phyloP scores from a whole-genome alignment of 2,113 vertebrate species.

The Jaculus jaculus region DNA sequence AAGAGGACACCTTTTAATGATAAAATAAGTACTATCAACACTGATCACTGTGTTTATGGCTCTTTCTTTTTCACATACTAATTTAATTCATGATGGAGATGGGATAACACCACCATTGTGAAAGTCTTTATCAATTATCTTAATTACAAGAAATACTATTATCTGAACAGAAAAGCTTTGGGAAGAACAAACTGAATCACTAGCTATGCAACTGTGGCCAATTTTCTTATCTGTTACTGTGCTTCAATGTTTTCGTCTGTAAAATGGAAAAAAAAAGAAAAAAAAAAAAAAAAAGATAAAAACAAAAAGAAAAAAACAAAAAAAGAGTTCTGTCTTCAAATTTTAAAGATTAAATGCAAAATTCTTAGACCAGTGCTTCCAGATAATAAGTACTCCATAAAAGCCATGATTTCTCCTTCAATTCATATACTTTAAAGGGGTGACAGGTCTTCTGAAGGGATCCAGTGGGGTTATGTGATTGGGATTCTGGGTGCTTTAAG shows the following conservation, averaged over 20 bases:
- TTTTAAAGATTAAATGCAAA: conserved; percentile 25
- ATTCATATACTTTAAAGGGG: background rate
- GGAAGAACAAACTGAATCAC: conserved; percentile 25
- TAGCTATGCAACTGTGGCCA: background rate
- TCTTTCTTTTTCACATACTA: background rate
- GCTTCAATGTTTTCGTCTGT: background rate
- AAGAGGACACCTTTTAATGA: conserved; percentile 31
- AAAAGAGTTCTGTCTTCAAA: background rate
- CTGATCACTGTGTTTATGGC: conserved; percentile 27
- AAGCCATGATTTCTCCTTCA: background rate
- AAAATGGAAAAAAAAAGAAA: no score
- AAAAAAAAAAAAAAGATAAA: no score
- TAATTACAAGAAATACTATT: conserved; percentile 56
- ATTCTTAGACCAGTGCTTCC: background rate
- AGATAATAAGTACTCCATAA: background rate
- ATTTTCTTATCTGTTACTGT: conserved; percentile 29
- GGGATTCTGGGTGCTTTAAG: background rate
- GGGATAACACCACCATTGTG: background rate
- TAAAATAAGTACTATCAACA: conserved; percentile 37
- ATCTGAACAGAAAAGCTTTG: conserved; percentile 28
- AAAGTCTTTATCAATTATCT: conserved; percentile 33
- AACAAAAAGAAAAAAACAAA: no score
- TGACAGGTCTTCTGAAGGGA: background rate
- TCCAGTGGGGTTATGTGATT: background rate
- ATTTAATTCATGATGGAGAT: conserved; percentile 37